These are phyloP conservation scores for Corythoichthys haematopterus DNA, from an alignment of 2,113 vertebrate species.

Conservation along the genomic window DNA sequence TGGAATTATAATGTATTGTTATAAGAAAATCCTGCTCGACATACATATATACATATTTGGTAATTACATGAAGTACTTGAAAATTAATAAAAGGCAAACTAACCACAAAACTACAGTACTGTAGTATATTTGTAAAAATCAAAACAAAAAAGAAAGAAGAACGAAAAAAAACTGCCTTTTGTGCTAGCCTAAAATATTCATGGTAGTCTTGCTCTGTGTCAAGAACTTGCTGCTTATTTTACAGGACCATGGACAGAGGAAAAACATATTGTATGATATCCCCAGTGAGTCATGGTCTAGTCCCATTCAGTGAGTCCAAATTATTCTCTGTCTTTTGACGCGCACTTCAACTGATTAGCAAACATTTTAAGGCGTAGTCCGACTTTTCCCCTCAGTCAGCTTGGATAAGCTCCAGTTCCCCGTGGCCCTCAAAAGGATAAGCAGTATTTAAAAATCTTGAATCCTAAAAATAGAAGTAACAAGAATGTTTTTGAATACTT, in stretches of 20 bases:
- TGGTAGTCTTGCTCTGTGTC: neutral
- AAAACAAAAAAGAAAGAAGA: neutral
- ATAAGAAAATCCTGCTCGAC: too few relatives aligned
- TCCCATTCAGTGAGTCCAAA: too few relatives aligned
- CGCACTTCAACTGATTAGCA: too few relatives aligned
- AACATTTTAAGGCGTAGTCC: too few relatives aligned
- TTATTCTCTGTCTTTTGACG: too few relatives aligned
- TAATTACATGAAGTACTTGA: neutral
- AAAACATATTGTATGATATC: neutral
- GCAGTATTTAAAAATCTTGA: too few relatives aligned
- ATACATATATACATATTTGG: neutral
- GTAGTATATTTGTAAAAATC: neutral
- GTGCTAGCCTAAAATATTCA: neutral
- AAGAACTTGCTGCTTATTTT: neutral
- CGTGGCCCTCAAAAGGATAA: too few relatives aligned
- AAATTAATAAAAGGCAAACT: neutral
- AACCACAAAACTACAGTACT: neutral
- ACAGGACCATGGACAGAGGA: conserved; percentile 27
- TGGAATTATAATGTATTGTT: too few relatives aligned
- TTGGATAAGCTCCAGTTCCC: too few relatives aligned
- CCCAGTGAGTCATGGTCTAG: neutral
- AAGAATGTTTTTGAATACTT: too few relatives aligned
- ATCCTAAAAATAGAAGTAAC: too few relatives aligned
- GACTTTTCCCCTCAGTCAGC: too few relatives aligned
- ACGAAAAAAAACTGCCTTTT: neutral